Conservation (phyloP, 2,113 vertebrate genomes). For the Protomyctophum bolini region DNA sequence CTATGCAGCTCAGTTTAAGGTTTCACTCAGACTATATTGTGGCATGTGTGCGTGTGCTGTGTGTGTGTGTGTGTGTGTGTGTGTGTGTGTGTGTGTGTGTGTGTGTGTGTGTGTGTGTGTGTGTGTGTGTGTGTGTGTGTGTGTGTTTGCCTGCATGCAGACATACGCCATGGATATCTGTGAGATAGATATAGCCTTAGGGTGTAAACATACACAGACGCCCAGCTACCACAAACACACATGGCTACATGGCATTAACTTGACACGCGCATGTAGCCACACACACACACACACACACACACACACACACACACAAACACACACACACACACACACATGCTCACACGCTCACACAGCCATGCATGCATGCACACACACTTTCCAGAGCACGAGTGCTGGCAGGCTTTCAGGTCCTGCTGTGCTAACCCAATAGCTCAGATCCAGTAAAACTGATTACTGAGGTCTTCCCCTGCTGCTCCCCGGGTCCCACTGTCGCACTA, state of each 20-base stretch:
- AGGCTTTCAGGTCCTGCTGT: conserved; percentile 52
- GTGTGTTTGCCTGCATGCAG: not conserved
- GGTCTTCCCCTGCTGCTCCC: conserved; percentile 68
- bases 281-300: conserved; percentile 3
- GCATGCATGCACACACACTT: conserved; percentile 28
- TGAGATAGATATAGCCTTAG: conserved; percentile 27
- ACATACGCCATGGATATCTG: conserved; percentile 11
- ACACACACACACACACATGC: conserved; percentile 15
- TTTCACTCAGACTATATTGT: conserved; percentile 13
- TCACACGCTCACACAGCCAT: conserved; percentile 27
- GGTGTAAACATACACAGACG: conserved; percentile 50
- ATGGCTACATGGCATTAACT: too few species aligned
- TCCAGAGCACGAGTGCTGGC: conserved; percentile 30
- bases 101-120: too few species aligned
- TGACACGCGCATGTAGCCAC: not conserved
- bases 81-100: too few species aligned
- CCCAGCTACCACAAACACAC: not conserved
- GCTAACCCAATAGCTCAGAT: conserved; percentile 73
- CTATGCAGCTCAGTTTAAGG: conserved; percentile 43
- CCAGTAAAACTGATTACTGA: conserved; percentile 75
- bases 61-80: not conserved
- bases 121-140: conserved; percentile 16
- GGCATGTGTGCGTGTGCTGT: not conserved
- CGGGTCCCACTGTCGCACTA: conserved; percentile 58
- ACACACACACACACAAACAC: not conserved